Evolutionary conservation across 2,113 vertebrate genomes (phyloP).

Genomic region (Anas platyrhynchos): DNA sequence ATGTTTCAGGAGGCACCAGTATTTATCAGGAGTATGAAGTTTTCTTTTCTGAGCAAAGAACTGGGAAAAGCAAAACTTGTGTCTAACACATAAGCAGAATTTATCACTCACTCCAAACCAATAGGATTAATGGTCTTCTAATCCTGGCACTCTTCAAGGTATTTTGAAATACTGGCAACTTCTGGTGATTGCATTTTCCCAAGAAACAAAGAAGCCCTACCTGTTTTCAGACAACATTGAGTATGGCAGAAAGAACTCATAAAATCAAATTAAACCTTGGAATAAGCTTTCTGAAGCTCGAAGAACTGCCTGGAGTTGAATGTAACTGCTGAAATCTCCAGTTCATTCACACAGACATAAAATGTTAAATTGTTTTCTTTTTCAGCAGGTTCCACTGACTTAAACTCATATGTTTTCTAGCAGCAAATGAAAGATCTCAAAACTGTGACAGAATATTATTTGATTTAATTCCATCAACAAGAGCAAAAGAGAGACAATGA

Average conservation of each 20-base stretch:
- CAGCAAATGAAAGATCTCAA: neutral
- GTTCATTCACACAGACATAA: neutral
- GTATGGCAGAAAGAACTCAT: neutral
- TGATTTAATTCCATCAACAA: neutral
- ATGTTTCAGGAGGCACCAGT: constrained; percentile 7
- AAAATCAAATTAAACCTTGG: constrained; percentile 32
- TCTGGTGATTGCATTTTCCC: neutral
- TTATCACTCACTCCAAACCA: neutral
- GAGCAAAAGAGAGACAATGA: neutral
- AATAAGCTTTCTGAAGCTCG: neutral
- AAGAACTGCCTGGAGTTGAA: neutral
- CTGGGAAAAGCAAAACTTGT: neutral
- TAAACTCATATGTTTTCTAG: neutral
- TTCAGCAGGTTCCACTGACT: neutral
- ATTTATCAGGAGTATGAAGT: constrained; percentile 12
- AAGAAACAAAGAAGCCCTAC: neutral
- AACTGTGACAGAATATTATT: neutral
- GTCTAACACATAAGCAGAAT: neutral
- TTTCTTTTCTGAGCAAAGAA: constrained; percentile 5
- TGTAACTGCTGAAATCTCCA: neutral
- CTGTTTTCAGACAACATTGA: neutral
- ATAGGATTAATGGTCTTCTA: constrained; percentile 4
- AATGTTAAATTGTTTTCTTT: neutral
- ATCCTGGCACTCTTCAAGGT: neutral
- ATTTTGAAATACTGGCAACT: constrained; percentile 25